Conservation (phyloP, 1,140 invertebrate genomes). For the Parapsyche elsis region DNA sequence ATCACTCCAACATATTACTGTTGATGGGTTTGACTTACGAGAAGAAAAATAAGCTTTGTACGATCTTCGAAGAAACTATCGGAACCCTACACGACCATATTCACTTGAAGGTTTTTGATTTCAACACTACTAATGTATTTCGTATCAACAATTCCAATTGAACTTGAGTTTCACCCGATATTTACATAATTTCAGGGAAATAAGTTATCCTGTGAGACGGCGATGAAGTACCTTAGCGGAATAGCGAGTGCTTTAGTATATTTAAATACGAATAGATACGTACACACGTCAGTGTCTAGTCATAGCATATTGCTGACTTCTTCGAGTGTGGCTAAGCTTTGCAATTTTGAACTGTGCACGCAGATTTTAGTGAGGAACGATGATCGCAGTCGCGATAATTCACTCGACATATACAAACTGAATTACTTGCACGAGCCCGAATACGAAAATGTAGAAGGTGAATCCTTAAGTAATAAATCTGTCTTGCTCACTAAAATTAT, state of each 20-base stretch:
- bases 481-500: not conserved
- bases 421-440: slow-evolving; percentile 48
- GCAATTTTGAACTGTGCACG: slow-evolving; percentile 60
- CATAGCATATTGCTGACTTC: slow-evolving; percentile 60
- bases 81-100: slow-evolving; percentile 61
- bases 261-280: slow-evolving; percentile 63
- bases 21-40: slow-evolving; percentile 64
- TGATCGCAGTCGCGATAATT: not conserved
- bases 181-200: slow-evolving; percentile 62
- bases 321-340: slow-evolving; percentile 63
- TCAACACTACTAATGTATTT: no score
- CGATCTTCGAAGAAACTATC: slow-evolving; percentile 63
- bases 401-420: slow-evolving; percentile 36
- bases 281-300: slow-evolving; percentile 63
- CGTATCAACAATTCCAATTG: no score
- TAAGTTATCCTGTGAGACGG: slow-evolving; percentile 61
- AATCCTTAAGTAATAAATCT: not conserved
- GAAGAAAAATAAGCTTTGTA: slow-evolving; percentile 60
- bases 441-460: slow-evolving; percentile 51
- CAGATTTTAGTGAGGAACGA: slow-evolving; percentile 47
- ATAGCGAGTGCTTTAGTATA: slow-evolving; percentile 63
- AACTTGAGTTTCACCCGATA: no score
- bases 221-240: slow-evolving; percentile 61
- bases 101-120: slow-evolving; percentile 62
- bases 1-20: slow-evolving; percentile 65